These are phyloP conservation scores for Hippopotamyrus pictus DNA, from an alignment of 2,797 vertebrate species.

Conservation along the genomic window DNA sequence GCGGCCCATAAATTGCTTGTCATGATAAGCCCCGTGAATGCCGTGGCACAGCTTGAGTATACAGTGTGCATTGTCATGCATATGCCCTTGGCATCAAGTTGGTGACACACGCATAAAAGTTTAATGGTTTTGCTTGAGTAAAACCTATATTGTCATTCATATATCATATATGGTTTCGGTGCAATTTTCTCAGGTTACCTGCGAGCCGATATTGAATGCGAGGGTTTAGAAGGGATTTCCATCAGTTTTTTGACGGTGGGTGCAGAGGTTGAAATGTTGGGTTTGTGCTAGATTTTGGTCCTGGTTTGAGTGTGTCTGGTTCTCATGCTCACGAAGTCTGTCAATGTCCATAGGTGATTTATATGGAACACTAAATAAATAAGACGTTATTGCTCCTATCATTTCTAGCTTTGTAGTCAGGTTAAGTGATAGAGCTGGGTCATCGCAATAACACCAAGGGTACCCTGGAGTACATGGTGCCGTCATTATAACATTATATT, in stretches of 20 bases:
- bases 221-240: neutral
- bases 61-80: neutral
- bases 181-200: neutral
- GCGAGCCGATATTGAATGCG: neutral
- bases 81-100: constrained; percentile 6
- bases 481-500: neutral
- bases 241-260: neutral
- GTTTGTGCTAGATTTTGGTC: neutral
- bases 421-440: neutral
- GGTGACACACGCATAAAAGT: neutral
- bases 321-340: neutral
- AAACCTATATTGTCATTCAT: neutral
- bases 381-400: neutral
- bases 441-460: neutral
- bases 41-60: neutral
- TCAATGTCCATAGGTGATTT: neutral
- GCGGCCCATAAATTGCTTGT: constrained; percentile 11
- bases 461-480: neutral
- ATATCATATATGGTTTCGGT: neutral
- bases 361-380: neutral
- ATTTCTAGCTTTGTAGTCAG: neutral
- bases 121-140: neutral
- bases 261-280: neutral
- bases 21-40: neutral
- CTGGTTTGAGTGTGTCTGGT: neutral